Base-by-base conservation (phyloP, 1,140 invertebrate genomes). In the Bombus breviceps region DNA sequence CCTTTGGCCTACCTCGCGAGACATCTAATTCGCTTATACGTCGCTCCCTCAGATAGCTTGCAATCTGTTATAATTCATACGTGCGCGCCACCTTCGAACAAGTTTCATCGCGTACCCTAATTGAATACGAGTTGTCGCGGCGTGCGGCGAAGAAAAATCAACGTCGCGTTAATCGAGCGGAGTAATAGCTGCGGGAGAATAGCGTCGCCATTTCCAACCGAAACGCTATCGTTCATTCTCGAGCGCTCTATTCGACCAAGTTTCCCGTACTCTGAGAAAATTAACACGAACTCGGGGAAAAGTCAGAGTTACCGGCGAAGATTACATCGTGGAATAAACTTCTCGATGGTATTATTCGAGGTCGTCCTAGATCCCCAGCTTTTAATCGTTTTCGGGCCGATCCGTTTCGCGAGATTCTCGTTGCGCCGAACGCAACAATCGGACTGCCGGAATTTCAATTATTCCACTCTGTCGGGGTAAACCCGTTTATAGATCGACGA, bases 21-120 rank as follows among this genome's bases (percentile, higher is more conserved):
- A 81, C 79, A 66, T 53, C 84, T 81, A 85, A 85, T 85, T 85
- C 83, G 77, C 68, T 85, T 85, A 84, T 81, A 47, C 62, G 18
- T 8, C 59, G 68, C 69, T 59, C 53, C 57, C 8, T 37, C 39
- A 32, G 57, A 73, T 84, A 80, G 53, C 83, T 80, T 10, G 83
- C 83, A 79, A 84, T 84, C 76, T 84, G 66, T 80, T 85, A 64
- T 80, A 73, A 83, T 78, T 80, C 68, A 53, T 80, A 80, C 53
- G 71, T 32, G 66, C 47, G 37, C 32, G 64, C 47, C 18, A 22
- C 34, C 39, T 80, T 85, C 83, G 77, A 79, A 71, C 74, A 83
- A 85, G 83, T 85, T 85, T 85, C 83, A 28, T 34, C 39, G 47
- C 59, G 47, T 69, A 22, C 43, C 4, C 39, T 85, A 85, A 85